These are phyloP conservation scores for Parasteatoda tepidariorum DNA, from an alignment of 1,140 invertebrate species.

Conservation along the genomic window DNA sequence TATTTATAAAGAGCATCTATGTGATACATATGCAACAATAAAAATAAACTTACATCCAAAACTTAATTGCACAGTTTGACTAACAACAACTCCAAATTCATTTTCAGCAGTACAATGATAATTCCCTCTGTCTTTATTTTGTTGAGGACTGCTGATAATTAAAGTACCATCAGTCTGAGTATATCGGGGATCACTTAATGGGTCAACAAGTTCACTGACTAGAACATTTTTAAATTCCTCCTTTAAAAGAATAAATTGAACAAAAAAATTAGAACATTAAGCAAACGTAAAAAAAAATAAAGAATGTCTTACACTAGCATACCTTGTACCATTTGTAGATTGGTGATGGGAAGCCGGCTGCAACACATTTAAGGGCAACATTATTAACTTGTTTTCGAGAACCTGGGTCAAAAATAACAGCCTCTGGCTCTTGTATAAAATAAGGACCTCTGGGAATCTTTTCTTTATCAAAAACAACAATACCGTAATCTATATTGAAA, in stretches of 20 bases:
- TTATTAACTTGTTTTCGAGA: constrained; percentile 78
- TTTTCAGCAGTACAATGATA: constrained; percentile 94
- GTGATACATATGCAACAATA: too few relatives aligned
- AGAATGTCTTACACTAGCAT: constrained; percentile 1
- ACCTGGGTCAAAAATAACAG: constrained; percentile 86
- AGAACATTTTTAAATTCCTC: constrained; percentile 85
- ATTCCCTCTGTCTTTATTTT: constrained; percentile 80
- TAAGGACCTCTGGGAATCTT: constrained; percentile 87
- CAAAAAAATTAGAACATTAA: neutral
- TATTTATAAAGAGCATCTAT: too few relatives aligned
- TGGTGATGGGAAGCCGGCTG: constrained; percentile 89
- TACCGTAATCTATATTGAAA: constrained; percentile 78
- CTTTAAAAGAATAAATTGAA: constrained; percentile 23
- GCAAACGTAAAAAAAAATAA: neutral
- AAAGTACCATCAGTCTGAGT: constrained; percentile 91
- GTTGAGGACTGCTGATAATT: constrained; percentile 88
- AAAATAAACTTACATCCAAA: constrained; percentile 78
- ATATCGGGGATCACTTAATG: constrained; percentile 78
- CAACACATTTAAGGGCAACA: constrained; percentile 83
- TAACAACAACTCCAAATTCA: constrained; percentile 87
- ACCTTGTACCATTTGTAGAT: constrained; percentile 89
- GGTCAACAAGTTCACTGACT: constrained; percentile 78
- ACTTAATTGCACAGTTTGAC: constrained; percentile 85
- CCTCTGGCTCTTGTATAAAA: constrained; percentile 85
- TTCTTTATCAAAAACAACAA: constrained; percentile 79